Percentiles rank a stretch among this genome's conserved stretches.
phyloP scores from a whole-genome alignment of 2,113 vertebrate species.

The Leptocoma aspasia region DNA sequence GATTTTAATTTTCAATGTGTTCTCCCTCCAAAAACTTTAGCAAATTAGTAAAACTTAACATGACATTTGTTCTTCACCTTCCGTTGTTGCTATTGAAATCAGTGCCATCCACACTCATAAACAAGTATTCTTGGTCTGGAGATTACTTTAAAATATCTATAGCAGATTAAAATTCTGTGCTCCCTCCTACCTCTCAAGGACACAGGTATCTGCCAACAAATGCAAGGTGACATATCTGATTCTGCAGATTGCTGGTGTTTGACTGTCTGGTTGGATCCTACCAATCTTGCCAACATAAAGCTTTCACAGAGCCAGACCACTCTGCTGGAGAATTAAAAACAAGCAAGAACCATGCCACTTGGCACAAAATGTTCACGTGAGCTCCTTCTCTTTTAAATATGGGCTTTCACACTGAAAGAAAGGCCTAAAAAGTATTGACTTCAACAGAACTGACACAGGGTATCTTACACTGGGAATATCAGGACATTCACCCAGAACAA shows the following conservation, averaged over 20 bases:
- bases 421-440: neutral
- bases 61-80: neutral
- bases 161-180: neutral
- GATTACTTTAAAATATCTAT: neutral
- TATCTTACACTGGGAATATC: neutral
- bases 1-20: neutral
- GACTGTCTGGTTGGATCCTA: neutral
- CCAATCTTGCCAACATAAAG: conserved; percentile 6
- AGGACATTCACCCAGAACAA: neutral
- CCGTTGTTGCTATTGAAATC: neutral
- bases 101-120: neutral
- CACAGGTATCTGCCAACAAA: neutral
- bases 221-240: neutral
- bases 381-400: neutral
- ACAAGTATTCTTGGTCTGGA: neutral
- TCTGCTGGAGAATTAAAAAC: neutral
- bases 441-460: neutral
- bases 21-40: neutral
- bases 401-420: neutral
- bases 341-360: neutral
- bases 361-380: neutral
- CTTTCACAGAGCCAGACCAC: neutral
- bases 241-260: neutral
- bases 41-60: neutral
- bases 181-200: neutral